These are phyloP conservation scores for Anthopleura sola DNA, from an alignment of 64 coral and sea anemone species.

Conservation along the genomic window DNA sequence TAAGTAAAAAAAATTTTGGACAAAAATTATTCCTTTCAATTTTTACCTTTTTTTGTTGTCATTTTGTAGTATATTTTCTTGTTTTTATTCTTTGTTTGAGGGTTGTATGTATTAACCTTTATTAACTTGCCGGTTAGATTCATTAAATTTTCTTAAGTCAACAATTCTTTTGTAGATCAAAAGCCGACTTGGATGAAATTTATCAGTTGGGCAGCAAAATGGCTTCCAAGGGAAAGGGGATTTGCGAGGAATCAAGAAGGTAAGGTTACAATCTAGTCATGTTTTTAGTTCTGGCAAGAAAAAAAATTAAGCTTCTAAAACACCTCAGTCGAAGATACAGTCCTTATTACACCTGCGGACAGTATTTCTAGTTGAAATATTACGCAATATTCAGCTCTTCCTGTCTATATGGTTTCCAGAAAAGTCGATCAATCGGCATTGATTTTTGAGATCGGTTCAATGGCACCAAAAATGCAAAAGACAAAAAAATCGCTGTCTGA, in stretches of 20 bases:
- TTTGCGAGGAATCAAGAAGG: neutral
- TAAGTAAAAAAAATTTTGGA: neutral
- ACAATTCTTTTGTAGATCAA: neutral
- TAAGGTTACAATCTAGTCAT: too few relatives aligned
- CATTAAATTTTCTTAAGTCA: neutral
- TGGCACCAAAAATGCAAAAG: too few relatives aligned
- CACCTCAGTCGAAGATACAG: neutral
- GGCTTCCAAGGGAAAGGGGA: neutral
- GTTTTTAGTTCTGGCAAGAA: neutral
- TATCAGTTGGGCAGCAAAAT: neutral
- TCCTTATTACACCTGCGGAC: neutral
- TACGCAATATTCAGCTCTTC: neutral
- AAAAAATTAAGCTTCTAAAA: neutral
- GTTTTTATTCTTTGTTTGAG: neutral
- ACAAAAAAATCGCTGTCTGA: too few relatives aligned
- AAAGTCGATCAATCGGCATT: neutral
- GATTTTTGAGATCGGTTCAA: neutral
- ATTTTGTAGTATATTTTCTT: neutral
- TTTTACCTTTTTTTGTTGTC: neutral
- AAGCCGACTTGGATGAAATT: neutral
- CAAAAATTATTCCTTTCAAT: neutral
- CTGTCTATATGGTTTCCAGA: neutral
- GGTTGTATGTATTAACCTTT: neutral
- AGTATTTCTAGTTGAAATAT: neutral
- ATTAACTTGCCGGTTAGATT: neutral